Percentiles rank a stretch among this genome's conserved stretches.
phyloP scores from a whole-genome alignment of 2,113 vertebrate species.

The Symphodus melops region DNA sequence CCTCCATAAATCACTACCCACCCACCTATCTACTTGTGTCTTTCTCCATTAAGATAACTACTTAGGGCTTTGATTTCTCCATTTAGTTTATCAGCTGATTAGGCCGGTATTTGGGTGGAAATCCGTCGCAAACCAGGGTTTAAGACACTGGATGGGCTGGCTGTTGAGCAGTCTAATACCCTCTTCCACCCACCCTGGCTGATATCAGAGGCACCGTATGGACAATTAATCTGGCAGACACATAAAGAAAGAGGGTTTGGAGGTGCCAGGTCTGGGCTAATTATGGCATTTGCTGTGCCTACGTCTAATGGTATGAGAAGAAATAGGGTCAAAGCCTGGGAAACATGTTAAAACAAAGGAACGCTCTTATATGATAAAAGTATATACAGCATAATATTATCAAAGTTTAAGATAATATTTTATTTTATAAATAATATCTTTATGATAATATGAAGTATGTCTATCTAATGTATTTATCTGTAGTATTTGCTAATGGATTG shows the following conservation, averaged over 20 bases:
- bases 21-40: conserved; percentile 70
- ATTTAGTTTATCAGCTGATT: conserved; percentile 75
- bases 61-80: conserved; percentile 68
- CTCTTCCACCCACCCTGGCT: conserved; percentile 48
- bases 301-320: conserved; percentile 64
- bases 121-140: conserved; percentile 65
- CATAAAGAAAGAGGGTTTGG: conserved; percentile 52
- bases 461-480: too few species aligned
- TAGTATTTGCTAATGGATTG: not conserved
- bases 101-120: conserved; percentile 62
- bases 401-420: too few species aligned
- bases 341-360: conserved; percentile 24
- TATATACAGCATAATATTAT: too few species aligned
- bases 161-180: conserved; percentile 54
- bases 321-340: conserved; percentile 44
- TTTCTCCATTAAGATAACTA: conserved; percentile 81
- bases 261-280: conserved; percentile 66
- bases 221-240: conserved; percentile 74
- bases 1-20: conserved; percentile 5
- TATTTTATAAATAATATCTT: too few species aligned
- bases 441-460: too few species aligned
- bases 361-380: not conserved
- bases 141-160: conserved; percentile 60
- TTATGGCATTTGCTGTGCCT: conserved; percentile 67
- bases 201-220: conserved; percentile 68